These are phyloP conservation scores for Drosophila auraria DNA, from an alignment of 1,140 invertebrate species.

Conservation along the genomic window DNA sequence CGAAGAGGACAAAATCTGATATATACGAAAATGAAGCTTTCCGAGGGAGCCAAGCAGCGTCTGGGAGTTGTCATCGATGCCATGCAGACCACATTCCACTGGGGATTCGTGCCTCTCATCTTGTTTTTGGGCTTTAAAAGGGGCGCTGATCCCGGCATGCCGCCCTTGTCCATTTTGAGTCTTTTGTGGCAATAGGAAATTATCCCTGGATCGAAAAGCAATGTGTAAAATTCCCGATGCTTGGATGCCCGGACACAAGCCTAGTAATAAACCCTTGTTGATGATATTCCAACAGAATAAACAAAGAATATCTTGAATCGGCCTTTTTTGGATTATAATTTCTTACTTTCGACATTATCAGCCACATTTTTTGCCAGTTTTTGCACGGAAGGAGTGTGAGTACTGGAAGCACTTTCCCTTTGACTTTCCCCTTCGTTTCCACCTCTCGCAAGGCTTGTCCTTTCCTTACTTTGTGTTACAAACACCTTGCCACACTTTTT, in stretches of 20 bases:
- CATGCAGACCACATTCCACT: neutral
- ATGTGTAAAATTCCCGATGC: neutral
- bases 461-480: slow-evolving; percentile 58
- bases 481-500: slow-evolving; percentile 66
- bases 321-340: neutral
- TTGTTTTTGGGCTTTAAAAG: neutral
- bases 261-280: neutral
- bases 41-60: neutral
- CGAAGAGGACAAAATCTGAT: neutral
- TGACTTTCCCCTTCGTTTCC: slow-evolving; percentile 3
- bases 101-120: slow-evolving; percentile 2
- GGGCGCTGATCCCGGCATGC: neutral
- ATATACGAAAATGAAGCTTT: neutral
- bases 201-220: no score
- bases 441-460: slow-evolving; percentile 1
- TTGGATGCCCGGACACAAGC: neutral
- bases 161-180: neutral
- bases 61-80: neutral
- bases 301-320: no score
- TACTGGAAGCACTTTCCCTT: slow-evolving; percentile 14
- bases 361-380: slow-evolving; percentile 5
- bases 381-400: neutral
- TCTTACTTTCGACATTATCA: neutral
- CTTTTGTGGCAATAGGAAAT: neutral
- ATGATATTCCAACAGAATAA: no score